Percentiles rank a stretch among this genome's conserved stretches.
These are phyloP conservation scores for Myiopsitta monachus DNA, from an alignment of 2,113 vertebrate species.

Conservation along the genomic window DNA sequence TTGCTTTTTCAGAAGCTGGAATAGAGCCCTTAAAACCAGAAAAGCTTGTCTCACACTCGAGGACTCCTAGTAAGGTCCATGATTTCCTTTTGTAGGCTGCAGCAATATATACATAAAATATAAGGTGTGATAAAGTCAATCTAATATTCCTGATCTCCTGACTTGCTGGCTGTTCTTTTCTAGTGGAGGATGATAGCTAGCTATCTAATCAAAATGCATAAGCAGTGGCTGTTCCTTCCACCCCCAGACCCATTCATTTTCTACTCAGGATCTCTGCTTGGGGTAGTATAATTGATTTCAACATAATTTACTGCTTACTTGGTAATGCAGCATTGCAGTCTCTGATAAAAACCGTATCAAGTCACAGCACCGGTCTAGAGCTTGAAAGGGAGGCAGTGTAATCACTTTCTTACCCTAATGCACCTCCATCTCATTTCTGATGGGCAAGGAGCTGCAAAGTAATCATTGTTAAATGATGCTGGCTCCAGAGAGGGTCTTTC, in stretches of 20 bases:
- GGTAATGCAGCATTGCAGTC: slow-evolving; percentile 87
- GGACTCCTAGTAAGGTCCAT: not conserved
- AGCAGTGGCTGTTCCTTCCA: slow-evolving; percentile 69
- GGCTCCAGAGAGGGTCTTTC: slow-evolving; percentile 52
- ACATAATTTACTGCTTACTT: slow-evolving; percentile 91
- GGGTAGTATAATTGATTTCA: slow-evolving; percentile 85
- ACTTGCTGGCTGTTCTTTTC: slow-evolving; percentile 46
- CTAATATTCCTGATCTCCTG: slow-evolving; percentile 48
- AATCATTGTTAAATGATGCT: slow-evolving; percentile 59
- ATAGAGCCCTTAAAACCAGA: not conserved
- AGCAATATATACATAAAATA: slow-evolving; percentile 10
- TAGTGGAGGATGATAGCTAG: slow-evolving; percentile 48
- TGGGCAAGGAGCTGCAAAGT: slow-evolving; percentile 66
- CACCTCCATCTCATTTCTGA: slow-evolving; percentile 65
- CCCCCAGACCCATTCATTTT: slow-evolving; percentile 72
- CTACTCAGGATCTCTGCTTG: slow-evolving; percentile 76
- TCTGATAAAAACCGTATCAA: slow-evolving; percentile 90
- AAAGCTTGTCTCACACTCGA: not conserved
- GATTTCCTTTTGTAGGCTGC: not conserved
- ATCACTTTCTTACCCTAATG: slow-evolving; percentile 80
- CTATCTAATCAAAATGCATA: slow-evolving; percentile 88
- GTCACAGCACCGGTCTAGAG: slow-evolving; percentile 77
- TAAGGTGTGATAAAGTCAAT: slow-evolving; percentile 7
- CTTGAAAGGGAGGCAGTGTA: slow-evolving; percentile 83
- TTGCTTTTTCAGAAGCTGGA: not conserved